Evolutionary conservation across 2,113 vertebrate genomes (phyloP), one percentile per base, ranked within the genome.

Genomic region (Suricata suricatta): DNA sequence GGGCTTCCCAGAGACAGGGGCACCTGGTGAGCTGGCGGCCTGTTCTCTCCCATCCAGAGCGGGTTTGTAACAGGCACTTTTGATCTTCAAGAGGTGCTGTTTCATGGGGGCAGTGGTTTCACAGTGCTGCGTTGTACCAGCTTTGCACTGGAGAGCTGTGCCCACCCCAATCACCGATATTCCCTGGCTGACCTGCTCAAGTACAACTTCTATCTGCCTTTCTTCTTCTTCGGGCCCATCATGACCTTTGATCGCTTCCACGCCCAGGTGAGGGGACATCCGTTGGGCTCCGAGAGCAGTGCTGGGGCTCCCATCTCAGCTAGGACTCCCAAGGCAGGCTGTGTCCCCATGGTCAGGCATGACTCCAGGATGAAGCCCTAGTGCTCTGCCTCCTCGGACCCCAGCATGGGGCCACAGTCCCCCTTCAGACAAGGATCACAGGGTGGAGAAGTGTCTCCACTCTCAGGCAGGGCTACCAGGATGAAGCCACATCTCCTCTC

Each of bases 151-250:
- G 99, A 99, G 98, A 99, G 99, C 98, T 99, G 98, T 1, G 98
- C 99, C 74, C 99, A 44, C 97, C 99, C 99, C 1, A 99, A 99
- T 0, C 99, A 99, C 76, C 99, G 99, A 98, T 99, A 99, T 98
- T 99, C 99, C 96, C 99, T 99, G 89, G 98, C 99, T 0, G 99
- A 99, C 96, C 99, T 99, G 96, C 99, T 99, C 98, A 99, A 99
- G 96, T 99, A 99, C 98, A 99, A 99, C 98, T 99, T 99, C 99
- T 99, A 99, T 99, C 99, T 99, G 97, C 99, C 99, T 0, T 99
- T 99, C 99, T 99, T 99, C 98, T 99, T 99, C 98, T 99, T 99
- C 0, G 99, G 99, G 64, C 99, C 99, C 68, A 98, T 99, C 98
- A 99, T 99, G 99, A 99, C 99, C 0, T 99, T 99, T 77, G 99